phyloP scores from a whole-genome alignment of 2,797 vertebrate species.

The Pipistrellus nathusii region DNA sequence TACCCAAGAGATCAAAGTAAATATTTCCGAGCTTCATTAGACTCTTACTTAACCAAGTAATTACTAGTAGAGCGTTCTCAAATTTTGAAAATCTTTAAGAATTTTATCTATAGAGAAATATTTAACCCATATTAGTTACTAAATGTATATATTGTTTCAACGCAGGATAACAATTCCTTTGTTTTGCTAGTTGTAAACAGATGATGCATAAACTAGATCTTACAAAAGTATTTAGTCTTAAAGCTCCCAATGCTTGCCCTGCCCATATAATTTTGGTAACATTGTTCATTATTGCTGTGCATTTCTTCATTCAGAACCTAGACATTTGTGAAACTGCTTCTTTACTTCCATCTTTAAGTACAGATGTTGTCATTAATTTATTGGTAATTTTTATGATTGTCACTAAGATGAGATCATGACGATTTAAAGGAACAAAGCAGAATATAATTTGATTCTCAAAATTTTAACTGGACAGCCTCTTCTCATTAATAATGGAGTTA shows the following conservation, averaged over 20 bases:
- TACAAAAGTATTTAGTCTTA: not conserved
- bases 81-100: constrained; percentile 60
- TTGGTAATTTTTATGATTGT: constrained; percentile 18
- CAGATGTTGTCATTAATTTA: not conserved
- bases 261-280: not conserved
- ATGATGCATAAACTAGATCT: not conserved
- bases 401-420: not conserved
- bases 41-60: constrained; percentile 53
- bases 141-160: constrained; percentile 31
- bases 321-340: not conserved
- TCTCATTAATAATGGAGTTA: not conserved
- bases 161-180: constrained; percentile 34
- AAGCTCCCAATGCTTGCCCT: not conserved
- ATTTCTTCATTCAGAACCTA: not conserved
- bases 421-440: constrained; percentile 23
- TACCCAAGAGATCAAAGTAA: constrained; percentile 73
- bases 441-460: not conserved
- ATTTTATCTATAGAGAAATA: constrained; percentile 50
- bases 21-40: constrained; percentile 67
- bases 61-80: constrained; percentile 62
- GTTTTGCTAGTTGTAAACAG: constrained; percentile 19
- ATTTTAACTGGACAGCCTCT: not conserved
- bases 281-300: not conserved
- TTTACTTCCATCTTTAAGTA: constrained; percentile 35
- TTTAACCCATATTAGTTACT: constrained; percentile 45